Evolutionary conservation across 2,797 vertebrate genomes (phyloP).

Genomic region (Pygocentrus nattereri): DNA sequence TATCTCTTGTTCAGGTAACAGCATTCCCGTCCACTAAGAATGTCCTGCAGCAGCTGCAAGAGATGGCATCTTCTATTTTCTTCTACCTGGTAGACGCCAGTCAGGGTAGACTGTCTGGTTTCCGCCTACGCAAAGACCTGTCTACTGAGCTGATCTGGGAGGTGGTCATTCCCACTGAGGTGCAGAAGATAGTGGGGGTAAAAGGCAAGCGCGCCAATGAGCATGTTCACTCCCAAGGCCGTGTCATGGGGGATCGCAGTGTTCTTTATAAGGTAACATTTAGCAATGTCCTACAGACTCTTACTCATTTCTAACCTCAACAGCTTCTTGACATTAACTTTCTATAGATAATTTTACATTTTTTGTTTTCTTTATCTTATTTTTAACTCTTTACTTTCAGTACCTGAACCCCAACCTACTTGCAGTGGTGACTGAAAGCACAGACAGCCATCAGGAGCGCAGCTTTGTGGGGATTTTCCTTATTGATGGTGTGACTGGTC

Average conservation of each 20-base stretch:
- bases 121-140: slow-evolving; percentile 91
- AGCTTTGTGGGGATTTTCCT: slow-evolving; percentile 93
- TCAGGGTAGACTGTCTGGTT: slow-evolving; percentile 89
- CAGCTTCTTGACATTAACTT: not conserved
- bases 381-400: slow-evolving; percentile 68
- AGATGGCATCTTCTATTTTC: slow-evolving; percentile 89
- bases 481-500: slow-evolving; percentile 92
- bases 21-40: slow-evolving; percentile 95
- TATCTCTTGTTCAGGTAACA: slow-evolving; percentile 82
- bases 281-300: not conserved
- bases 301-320: not conserved
- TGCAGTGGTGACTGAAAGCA: slow-evolving; percentile 94
- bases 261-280: slow-evolving; percentile 94
- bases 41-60: slow-evolving; percentile 91
- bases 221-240: slow-evolving; percentile 96
- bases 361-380: not conserved
- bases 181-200: slow-evolving; percentile 88
- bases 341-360: not conserved
- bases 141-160: slow-evolving; percentile 94
- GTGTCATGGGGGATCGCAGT: slow-evolving; percentile 98
- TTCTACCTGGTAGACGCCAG: slow-evolving; percentile 91
- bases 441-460: slow-evolving; percentile 89
- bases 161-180: slow-evolving; percentile 86
- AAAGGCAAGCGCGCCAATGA: slow-evolving; percentile 93
- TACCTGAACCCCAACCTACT: slow-evolving; percentile 97